Evolutionary conservation across 1,140 invertebrate genomes (phyloP).

Genomic region (Dysdera silvatica): DNA sequence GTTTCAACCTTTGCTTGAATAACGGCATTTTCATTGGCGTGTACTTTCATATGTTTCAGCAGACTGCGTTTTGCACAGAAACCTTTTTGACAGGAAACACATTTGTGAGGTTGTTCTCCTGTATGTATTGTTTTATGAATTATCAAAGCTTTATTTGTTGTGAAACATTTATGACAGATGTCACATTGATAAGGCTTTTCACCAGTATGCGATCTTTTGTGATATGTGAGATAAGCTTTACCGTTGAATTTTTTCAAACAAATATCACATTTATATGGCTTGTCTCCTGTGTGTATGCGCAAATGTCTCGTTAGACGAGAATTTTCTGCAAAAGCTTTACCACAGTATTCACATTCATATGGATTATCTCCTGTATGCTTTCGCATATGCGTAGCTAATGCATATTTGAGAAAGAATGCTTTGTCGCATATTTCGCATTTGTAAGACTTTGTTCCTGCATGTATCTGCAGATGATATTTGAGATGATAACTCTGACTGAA

Average conservation of each 20-base stretch:
- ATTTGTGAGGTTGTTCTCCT: no score
- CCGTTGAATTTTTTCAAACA: background rate
- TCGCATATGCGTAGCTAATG: slow-evolving; percentile 49
- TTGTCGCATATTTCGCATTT: slow-evolving; percentile 52
- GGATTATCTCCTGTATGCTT: background rate
- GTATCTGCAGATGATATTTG: background rate
- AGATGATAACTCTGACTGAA: background rate
- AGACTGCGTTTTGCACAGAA: no score
- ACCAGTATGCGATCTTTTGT: no score
- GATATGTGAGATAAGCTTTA: no score
- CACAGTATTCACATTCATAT: background rate
- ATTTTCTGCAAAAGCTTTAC: background rate
- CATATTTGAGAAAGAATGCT: slow-evolving; percentile 54
- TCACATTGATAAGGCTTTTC: no score
- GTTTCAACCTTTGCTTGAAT: no score
- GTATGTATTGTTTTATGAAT: no score
- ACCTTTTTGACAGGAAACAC: no score
- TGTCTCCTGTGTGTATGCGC: background rate
- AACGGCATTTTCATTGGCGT: no score
- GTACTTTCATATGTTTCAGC: no score
- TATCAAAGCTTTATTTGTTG: no score
- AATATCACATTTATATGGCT: background rate
- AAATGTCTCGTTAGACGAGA: background rate
- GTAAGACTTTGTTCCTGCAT: slow-evolving; percentile 45
- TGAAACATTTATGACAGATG: no score